Percentiles rank a stretch among this genome's conserved stretches.
Evolutionary conservation across 2,888 invertebrate species (phyloP).

Genomic region (Pseudolycoriella hygida): DNA sequence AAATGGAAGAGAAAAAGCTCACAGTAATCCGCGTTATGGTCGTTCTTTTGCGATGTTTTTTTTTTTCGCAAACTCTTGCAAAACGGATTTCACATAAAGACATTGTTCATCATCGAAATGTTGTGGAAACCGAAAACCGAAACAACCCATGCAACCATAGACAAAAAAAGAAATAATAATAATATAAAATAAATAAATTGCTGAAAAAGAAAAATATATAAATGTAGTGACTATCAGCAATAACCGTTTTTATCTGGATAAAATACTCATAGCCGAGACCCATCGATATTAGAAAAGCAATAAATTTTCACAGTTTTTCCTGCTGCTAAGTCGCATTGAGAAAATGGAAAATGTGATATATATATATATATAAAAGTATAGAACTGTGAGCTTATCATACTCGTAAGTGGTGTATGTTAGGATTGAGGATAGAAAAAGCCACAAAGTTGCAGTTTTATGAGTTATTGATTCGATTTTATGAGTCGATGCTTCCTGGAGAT

Average conservation of each 20-base stretch:
- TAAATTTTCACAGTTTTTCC: slow-evolving; percentile 2
- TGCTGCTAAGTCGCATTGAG: slow-evolving; percentile 3
- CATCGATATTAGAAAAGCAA: slow-evolving; percentile 4
- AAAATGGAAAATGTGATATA: neutral
- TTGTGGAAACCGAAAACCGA: neutral
- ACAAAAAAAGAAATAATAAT: too few species aligned
- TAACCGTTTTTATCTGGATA: slow-evolving; percentile 4
- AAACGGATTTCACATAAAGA: neutral
- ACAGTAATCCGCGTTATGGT: slow-evolving; percentile 1
- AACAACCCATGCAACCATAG: too few species aligned
- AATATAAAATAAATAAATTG: neutral
- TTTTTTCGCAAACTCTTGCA: slow-evolving; percentile 1
- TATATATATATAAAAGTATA: too few species aligned
- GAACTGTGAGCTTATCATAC: too few species aligned
- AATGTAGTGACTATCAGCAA: slow-evolving; percentile 3
- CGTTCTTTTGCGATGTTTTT: neutral
- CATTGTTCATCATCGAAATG: neutral
- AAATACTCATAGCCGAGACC: slow-evolving; percentile 4
- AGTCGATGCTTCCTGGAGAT: too few species aligned
- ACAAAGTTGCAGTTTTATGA: neutral
- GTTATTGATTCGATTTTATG: neutral
- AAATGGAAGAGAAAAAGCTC: neutral
- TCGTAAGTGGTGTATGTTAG: too few species aligned
- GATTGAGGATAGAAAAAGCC: neutral
- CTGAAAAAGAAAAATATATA: slow-evolving; percentile 1